Conservation (phyloP, 2,113 vertebrate genomes). For the Myocastor coypus region DNA sequence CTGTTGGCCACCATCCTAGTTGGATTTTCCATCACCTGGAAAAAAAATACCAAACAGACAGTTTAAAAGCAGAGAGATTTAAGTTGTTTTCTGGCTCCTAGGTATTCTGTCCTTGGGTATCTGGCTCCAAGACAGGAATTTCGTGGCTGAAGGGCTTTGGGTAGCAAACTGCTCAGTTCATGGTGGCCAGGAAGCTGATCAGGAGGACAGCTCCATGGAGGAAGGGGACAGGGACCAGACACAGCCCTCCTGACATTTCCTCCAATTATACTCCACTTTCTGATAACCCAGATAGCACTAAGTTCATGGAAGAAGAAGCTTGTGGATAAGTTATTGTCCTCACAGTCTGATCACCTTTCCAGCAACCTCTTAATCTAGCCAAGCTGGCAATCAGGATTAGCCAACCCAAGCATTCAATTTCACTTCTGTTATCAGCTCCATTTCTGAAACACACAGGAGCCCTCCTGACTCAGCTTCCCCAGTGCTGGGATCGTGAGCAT, state of each 20-base stretch:
- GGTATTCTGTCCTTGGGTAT: neutral
- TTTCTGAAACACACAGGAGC: neutral
- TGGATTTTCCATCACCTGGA: neutral
- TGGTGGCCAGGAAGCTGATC: neutral
- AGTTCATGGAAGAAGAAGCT: neutral
- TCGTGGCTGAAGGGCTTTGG: neutral
- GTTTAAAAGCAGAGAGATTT: neutral
- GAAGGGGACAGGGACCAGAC: neutral
- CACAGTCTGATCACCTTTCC: neutral
- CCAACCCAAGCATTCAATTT: neutral
- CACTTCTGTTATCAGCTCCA: neutral
- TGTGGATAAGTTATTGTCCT: neutral
- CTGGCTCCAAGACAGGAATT: neutral
- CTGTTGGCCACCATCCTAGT: neutral
- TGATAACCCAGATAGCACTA: neutral
- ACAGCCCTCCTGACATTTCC: neutral
- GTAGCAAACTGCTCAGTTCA: neutral
- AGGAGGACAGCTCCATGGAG: neutral
- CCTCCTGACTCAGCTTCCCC: neutral
- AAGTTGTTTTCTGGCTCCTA: neutral
- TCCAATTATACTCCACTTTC: neutral
- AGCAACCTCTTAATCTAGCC: neutral
- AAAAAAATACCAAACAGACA: neutral
- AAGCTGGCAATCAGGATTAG: neutral
- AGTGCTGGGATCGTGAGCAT: neutral